These are phyloP conservation scores for Syngnathus floridae DNA, from an alignment of 2,113 vertebrate genomes.

Conservation along the genomic window DNA sequence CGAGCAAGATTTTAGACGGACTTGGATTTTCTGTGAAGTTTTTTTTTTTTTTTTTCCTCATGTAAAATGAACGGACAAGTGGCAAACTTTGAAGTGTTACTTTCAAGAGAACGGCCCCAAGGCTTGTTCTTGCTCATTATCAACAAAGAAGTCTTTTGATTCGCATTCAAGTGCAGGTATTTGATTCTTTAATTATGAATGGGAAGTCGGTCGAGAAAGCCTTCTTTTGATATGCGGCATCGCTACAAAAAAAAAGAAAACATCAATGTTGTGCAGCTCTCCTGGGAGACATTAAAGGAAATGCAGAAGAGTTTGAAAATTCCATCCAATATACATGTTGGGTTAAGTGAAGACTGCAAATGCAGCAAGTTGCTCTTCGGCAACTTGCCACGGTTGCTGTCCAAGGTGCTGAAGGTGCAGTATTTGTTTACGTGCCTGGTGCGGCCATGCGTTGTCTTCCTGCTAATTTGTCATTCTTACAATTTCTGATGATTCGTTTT, in stretches of 20 bases:
- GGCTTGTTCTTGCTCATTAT: constrained; percentile 52
- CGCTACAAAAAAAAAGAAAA: constrained; percentile 10
- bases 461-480: no score
- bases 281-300: no score
- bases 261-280: neutral
- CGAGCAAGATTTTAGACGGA: constrained; percentile 11
- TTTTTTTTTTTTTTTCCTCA: constrained; percentile 27
- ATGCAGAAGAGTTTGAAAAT: no score
- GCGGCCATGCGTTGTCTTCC: no score
- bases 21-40: constrained; percentile 24
- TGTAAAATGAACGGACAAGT: constrained; percentile 27
- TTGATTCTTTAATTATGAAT: constrained; percentile 16
- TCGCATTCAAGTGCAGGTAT: constrained; percentile 19
- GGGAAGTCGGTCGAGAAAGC: neutral
- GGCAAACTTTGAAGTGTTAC: constrained; percentile 49
- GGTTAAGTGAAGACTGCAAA: no score
- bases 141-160: constrained; percentile 50
- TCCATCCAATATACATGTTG: no score
- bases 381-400: no score
- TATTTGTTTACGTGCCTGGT: no score
- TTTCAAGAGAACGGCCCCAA: constrained; percentile 39
- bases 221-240: constrained; percentile 24
- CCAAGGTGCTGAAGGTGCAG: no score
- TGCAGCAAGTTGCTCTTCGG: no score
- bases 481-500: no score